Evolutionary conservation across 2,113 vertebrate genomes (phyloP).

Genomic region (Chionis minor): DNA sequence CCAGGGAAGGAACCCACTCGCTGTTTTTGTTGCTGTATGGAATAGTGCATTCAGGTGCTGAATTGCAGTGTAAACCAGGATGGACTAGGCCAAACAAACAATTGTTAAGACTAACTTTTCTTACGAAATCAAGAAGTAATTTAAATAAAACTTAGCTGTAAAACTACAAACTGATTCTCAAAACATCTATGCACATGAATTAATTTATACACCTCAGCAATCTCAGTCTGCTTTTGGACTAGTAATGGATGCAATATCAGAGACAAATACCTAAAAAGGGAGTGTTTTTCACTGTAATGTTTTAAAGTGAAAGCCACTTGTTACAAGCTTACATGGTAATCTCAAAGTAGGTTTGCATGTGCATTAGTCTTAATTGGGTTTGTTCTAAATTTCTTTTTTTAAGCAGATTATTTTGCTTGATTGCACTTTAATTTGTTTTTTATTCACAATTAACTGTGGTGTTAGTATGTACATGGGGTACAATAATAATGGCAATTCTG

Average conservation of each 20-base stretch:
- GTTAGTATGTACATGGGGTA: background rate
- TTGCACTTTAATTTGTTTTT: background rate
- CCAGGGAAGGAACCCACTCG: background rate
- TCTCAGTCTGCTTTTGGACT: background rate
- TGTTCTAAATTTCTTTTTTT: background rate
- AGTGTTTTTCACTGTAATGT: background rate
- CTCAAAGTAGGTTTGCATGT: background rate
- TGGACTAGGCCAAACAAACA: background rate
- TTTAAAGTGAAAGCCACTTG: background rate
- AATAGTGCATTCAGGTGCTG: background rate
- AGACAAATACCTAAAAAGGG: background rate
- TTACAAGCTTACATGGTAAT: background rate
- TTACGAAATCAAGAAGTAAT: background rate
- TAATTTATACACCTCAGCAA: background rate
- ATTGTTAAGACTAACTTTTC: background rate
- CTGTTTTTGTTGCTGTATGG: background rate
- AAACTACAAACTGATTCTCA: background rate
- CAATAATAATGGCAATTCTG: background rate
- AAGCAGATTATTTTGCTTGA: background rate
- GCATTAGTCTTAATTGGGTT: background rate
- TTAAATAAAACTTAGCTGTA: background rate
- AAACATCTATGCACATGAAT: background rate
- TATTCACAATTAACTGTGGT: background rate
- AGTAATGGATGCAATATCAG: background rate
- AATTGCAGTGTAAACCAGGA: background rate